A percentile compares a stretch with the other conserved stretches of the same genome.
Evolutionary conservation across 2,113 vertebrate species (phyloP).

Genomic region (Aphyosemion australe): DNA sequence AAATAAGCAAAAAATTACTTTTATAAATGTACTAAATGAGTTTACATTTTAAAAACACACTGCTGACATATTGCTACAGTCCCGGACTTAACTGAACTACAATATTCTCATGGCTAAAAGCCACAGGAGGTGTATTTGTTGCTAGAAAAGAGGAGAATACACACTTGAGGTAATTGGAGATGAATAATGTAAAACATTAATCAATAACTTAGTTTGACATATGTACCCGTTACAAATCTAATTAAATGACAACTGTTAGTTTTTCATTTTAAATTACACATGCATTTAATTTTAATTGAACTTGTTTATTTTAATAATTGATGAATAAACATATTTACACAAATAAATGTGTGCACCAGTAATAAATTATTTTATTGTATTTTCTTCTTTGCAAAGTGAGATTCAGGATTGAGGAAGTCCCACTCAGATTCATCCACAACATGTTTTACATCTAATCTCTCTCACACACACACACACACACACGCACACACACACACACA

Average conservation of each 20-base stretch:
- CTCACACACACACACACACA: too few species aligned
- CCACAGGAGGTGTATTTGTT: neutral
- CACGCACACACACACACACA: too few species aligned
- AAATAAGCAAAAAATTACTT: neutral
- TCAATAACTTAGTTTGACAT: neutral
- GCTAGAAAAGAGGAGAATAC: too few species aligned
- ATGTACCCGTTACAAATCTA: neutral
- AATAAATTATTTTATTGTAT: neutral
- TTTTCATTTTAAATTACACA: neutral
- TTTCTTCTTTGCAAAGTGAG: neutral
- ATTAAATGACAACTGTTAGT: neutral
- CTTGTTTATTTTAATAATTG: neutral
- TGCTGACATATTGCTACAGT: neutral
- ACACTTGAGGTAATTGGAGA: neutral
- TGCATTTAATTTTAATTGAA: neutral
- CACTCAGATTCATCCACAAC: too few species aligned
- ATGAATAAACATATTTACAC: neutral
- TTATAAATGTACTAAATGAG: neutral
- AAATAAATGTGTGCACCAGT: neutral
- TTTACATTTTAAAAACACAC: constrained; percentile 1
- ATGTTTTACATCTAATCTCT: too few species aligned
- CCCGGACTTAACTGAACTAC: neutral
- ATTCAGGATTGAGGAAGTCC: neutral
- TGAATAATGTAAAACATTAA: neutral
- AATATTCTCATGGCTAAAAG: neutral